Evolutionary conservation across 2,113 vertebrate genomes (phyloP).

Genomic region (Tupaia chinensis): DNA sequence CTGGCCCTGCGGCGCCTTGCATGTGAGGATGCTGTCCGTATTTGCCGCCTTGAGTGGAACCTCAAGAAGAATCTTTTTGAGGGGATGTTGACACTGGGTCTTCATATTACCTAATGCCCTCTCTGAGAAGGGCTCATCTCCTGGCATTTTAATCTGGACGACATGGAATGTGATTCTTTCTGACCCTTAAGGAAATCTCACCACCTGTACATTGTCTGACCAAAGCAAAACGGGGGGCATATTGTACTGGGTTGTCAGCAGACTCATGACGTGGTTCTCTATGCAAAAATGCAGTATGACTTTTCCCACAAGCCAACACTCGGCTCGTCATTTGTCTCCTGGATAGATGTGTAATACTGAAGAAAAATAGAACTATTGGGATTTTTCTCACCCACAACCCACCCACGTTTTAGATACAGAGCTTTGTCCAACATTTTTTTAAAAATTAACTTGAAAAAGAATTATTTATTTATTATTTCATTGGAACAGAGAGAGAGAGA

Average conservation of each 20-base stretch:
- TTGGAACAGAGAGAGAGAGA: too few species aligned
- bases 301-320: not conserved
- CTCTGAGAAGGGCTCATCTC: not conserved
- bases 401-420: not conserved
- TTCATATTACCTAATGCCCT: not conserved
- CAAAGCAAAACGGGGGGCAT: not conserved
- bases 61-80: not conserved
- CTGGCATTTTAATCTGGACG: not conserved
- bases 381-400: not conserved
- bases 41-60: not conserved
- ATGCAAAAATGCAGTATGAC: too few species aligned
- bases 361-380: not conserved
- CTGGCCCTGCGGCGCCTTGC: not conserved
- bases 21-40: not conserved
- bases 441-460: too few species aligned
- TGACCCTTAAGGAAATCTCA: not conserved
- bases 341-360: not conserved
- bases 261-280: too few species aligned
- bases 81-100: not conserved
- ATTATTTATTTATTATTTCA: too few species aligned
- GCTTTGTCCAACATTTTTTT: not conserved
- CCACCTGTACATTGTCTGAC: not conserved
- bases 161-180: not conserved
- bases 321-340: not conserved
- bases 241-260: not conserved